Evolutionary conservation across 2,113 vertebrate genomes (phyloP), one percentile per base, ranked within the genome.

Genomic region (Gasterosteus nipponicus): DNA sequence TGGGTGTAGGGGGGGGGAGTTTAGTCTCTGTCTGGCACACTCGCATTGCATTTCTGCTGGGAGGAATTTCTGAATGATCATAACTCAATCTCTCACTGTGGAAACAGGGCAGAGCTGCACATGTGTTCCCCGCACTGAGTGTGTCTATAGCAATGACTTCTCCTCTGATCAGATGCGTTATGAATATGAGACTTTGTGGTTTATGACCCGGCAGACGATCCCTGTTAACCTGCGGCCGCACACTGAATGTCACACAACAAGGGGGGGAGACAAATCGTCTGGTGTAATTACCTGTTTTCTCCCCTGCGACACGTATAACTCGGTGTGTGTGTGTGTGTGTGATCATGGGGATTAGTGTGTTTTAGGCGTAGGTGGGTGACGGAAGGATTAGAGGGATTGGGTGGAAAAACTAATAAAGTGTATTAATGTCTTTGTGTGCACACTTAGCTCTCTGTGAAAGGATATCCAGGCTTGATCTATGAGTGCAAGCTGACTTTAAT

Each of bases 281-380:
- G 58, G 3, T 33, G 53, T 70, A 67, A 75, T 35, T 75, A 80
- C 66, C 16, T 39, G 0, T 65, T 71, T 59, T 68, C 49, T 64
- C 42, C n/a, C 51, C 35, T 26, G 61, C 54, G 44, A 66, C 54
- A 58, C 49, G 12, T 51, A 46, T 26, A 65, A 64, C 6, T 59
- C 46, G 15, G 49, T 38, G 33, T 51, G 60, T 42, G 51, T 67
- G 57, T 51, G n/a, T 35, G 41, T 63, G 56, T 58, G 59, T 31
- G 56, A 62, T 38, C 19, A 33, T 60, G 60, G 38, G 60, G 77
- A 63, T 65, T 68, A 56, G 53, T 31, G 56, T 35, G 56, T 39
- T 74, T 46, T 38, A 16, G 31, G 22, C 44, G 79, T 80, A 26
- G 15, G 57, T 62, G 33, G 42, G 41, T 41, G 19, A 71, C 33